These are phyloP conservation scores for Campoletis sonorensis DNA, from an alignment of 1,140 invertebrate genomes.

Conservation along the genomic window DNA sequence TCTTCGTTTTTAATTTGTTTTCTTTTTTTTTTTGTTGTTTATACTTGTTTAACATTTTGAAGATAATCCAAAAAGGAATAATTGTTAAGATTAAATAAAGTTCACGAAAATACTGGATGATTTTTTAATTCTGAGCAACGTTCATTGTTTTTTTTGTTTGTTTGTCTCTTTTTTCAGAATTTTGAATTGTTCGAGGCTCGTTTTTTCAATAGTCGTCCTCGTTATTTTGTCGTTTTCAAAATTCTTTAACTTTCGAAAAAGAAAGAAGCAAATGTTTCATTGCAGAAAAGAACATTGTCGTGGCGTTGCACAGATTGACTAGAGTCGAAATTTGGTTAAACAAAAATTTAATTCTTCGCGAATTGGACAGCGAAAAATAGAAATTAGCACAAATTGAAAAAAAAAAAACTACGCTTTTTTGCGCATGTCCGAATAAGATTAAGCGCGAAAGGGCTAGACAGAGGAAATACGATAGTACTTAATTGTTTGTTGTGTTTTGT, in stretches of 20 bases:
- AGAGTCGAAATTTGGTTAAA: slow-evolving; percentile 38
- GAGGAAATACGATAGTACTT: slow-evolving; percentile 37
- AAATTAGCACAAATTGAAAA: background rate
- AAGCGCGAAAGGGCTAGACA: slow-evolving; percentile 8
- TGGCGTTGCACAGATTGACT: slow-evolving; percentile 36
- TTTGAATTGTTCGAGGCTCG: too few relatives aligned
- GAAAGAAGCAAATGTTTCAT: too few relatives aligned
- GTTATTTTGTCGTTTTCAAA: background rate
- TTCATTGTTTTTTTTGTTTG: background rate
- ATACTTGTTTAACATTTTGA: too few relatives aligned
- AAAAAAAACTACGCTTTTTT: background rate
- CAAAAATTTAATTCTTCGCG: background rate
- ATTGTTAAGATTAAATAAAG: background rate
- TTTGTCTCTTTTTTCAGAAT: background rate
- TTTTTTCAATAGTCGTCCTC: background rate
- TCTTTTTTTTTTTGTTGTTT: too few relatives aligned
- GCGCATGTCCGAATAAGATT: slow-evolving; percentile 58
- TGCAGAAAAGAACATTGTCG: background rate
- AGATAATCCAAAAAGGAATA: background rate
- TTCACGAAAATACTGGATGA: background rate
- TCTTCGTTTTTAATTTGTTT: background rate
- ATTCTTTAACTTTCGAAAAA: background rate
- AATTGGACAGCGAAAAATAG: background rate
- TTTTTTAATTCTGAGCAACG: background rate
- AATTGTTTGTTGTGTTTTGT: background rate